Percentiles rank a stretch among this genome's conserved stretches.
These are phyloP conservation scores for Temnothorax unifasciatus DNA, from an alignment of 2,888 invertebrate genomes.

Conservation along the genomic window DNA sequence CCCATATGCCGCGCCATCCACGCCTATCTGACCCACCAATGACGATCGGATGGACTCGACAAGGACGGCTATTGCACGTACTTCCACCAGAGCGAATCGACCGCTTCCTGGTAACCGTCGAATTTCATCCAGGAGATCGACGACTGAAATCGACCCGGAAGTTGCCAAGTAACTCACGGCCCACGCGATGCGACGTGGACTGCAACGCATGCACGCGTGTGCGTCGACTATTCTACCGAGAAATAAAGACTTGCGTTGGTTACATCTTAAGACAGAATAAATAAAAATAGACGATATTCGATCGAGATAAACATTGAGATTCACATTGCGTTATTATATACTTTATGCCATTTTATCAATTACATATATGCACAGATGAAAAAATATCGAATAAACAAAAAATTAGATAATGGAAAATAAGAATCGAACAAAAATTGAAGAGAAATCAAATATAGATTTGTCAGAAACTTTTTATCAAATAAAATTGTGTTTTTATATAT, in stretches of 20 bases:
- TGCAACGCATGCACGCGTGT: slow-evolving; percentile 11
- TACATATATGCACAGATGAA: neutral
- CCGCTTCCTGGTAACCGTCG: slow-evolving; percentile 76
- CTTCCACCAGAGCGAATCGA: slow-evolving; percentile 61
- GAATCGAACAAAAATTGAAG: neutral
- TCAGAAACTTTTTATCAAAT: neutral
- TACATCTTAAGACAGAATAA: slow-evolving; percentile 59
- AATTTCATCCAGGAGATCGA: slow-evolving; percentile 74
- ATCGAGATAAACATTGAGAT: slow-evolving; percentile 25
- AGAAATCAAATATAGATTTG: neutral
- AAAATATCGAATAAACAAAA: neutral
- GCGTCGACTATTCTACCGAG: slow-evolving; percentile 14
- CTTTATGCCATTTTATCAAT: neutral
- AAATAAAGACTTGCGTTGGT: slow-evolving; percentile 19
- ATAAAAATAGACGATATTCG: slow-evolving; percentile 57
- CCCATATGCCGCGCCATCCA: slow-evolving; percentile 70
- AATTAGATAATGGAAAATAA: neutral
- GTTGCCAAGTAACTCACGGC: slow-evolving; percentile 66
- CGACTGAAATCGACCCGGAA: slow-evolving; percentile 74
- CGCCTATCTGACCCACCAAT: slow-evolving; percentile 47
- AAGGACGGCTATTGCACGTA: slow-evolving; percentile 16
- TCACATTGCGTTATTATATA: neutral
- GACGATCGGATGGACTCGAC: slow-evolving; percentile 55
- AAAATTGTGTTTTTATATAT: neutral
- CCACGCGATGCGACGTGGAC: slow-evolving; percentile 64